Conservation (phyloP, 2,888 invertebrate species). For the Strigamia crassipes region DNA sequence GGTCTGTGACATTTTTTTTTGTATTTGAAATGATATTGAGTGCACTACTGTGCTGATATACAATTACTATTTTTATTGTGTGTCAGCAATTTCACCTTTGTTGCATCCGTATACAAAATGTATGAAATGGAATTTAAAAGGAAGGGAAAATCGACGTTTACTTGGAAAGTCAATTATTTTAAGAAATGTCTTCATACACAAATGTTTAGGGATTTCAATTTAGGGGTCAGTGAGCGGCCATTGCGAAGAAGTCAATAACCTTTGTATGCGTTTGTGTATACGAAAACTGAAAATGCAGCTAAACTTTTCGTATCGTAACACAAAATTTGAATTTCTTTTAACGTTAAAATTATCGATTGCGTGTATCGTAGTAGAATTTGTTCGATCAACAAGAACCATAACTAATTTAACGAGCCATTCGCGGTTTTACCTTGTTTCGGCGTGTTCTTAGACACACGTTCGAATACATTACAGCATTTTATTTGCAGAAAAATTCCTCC, state of each 20-base stretch:
- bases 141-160: not conserved
- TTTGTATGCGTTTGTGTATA: not conserved
- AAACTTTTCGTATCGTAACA: too few relatives aligned
- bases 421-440: too few relatives aligned
- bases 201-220: constrained; percentile 22
- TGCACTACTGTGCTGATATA: not conserved
- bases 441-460: not conserved
- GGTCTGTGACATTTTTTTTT: constrained; percentile 21
- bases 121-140: not conserved
- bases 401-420: too few relatives aligned
- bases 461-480: not conserved
- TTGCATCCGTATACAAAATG: not conserved
- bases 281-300: not conserved
- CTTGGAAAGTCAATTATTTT: constrained; percentile 8
- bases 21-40: not conserved
- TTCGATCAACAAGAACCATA: too few relatives aligned
- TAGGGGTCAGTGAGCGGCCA: constrained; percentile 42
- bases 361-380: too few relatives aligned
- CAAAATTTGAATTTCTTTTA: not conserved
- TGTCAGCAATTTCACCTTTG: constrained; percentile 26
- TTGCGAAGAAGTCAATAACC: not conserved
- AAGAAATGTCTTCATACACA: constrained; percentile 12
- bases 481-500: not conserved
- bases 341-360: too few relatives aligned
- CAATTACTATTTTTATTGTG: constrained; percentile 1